Percentiles rank a stretch among this genome's conserved stretches.
Conservation (phyloP, 1,140 invertebrate species). For the Anthonomus grandis region DNA sequence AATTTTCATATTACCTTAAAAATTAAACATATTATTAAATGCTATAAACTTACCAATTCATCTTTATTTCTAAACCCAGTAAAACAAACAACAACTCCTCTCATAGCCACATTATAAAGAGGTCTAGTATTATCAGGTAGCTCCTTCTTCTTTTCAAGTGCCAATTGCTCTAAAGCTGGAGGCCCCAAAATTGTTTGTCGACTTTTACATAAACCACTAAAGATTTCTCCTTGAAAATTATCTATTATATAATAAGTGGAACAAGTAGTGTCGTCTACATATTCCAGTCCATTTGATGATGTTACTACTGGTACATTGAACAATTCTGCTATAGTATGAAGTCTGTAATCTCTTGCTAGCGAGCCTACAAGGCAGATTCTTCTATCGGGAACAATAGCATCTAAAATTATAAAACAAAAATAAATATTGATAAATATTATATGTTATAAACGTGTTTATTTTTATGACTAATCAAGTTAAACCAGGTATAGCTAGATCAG, state of each 20-base stretch:
- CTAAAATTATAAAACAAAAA: slow-evolving; percentile 12
- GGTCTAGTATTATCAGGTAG: slow-evolving; percentile 63
- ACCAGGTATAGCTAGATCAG: no score
- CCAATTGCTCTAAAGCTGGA: slow-evolving; percentile 71
- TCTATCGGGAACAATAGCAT: slow-evolving; percentile 50
- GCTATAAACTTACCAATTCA: slow-evolving; percentile 68
- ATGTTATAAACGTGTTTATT: not conserved
- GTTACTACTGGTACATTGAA: slow-evolving; percentile 62
- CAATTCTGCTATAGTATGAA: slow-evolving; percentile 57
- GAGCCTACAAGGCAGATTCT: slow-evolving; percentile 62
- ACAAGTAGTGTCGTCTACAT: slow-evolving; percentile 55
- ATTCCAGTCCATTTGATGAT: slow-evolving; percentile 60
- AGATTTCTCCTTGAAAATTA: slow-evolving; percentile 65
- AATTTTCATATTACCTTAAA: no score
- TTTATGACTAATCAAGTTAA: no score
- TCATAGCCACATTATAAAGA: slow-evolving; percentile 83
- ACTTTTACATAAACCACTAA: slow-evolving; percentile 61
- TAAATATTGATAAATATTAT: not conserved
- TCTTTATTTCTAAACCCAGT: slow-evolving; percentile 85
- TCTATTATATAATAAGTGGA: slow-evolving; percentile 70
- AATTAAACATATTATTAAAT: no score
- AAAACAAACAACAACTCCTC: slow-evolving; percentile 81
- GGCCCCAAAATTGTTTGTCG: slow-evolving; percentile 70
- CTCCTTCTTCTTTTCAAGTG: slow-evolving; percentile 65
- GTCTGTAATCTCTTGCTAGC: slow-evolving; percentile 52